A percentile compares a stretch with the other conserved stretches of the same genome.
phyloP scores from a whole-genome alignment of 2,797 vertebrate genomes.

The Leptatherina wallacei region DNA sequence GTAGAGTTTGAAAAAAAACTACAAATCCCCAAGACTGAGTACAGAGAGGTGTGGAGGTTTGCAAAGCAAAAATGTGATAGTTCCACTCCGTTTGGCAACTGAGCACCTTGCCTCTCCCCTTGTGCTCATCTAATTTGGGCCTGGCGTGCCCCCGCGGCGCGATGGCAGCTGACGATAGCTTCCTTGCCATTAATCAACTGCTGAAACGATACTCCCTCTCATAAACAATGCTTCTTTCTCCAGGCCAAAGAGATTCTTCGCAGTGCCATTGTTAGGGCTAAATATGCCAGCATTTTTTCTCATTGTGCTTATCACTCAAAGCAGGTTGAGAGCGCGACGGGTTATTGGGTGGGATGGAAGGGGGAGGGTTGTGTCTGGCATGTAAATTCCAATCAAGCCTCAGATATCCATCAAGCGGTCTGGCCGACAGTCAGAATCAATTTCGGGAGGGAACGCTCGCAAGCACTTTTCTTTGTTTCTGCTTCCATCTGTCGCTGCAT shows the following conservation, averaged over 20 bases:
- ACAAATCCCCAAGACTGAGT: conserved; percentile 27
- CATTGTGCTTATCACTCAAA: conserved; percentile 72
- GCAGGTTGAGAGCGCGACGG: conserved; percentile 61
- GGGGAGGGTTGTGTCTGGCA: conserved; percentile 61
- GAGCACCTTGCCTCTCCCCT: conserved; percentile 43
- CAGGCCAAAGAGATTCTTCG: conserved; percentile 40
- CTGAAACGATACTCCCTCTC: conserved; percentile 61
- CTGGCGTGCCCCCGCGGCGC: conserved; percentile 22
- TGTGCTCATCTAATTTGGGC: conserved; percentile 59
- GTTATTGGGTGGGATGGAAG: conserved; percentile 51
- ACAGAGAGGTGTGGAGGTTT: conserved; percentile 25
- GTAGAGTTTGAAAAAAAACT: conserved; percentile 40
- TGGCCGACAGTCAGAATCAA: conserved; percentile 72
- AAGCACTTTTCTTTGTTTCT: conserved; percentile 63
- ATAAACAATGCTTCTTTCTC: conserved; percentile 65
- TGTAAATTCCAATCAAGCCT: conserved; percentile 75
- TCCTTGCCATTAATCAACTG: conserved; percentile 67
- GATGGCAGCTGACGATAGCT: conserved; percentile 60
- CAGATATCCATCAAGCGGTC: conserved; percentile 74
- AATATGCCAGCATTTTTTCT: conserved; percentile 59
- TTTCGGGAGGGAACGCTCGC: conserved; percentile 62
- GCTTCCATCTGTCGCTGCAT: conserved; percentile 53
- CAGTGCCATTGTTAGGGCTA: conserved; percentile 54
- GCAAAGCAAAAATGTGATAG: conserved; percentile 55
- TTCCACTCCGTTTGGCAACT: conserved; percentile 48